Base-by-base conservation (phyloP, 1,140 invertebrate genomes). In the Pogonus chalceus region DNA sequence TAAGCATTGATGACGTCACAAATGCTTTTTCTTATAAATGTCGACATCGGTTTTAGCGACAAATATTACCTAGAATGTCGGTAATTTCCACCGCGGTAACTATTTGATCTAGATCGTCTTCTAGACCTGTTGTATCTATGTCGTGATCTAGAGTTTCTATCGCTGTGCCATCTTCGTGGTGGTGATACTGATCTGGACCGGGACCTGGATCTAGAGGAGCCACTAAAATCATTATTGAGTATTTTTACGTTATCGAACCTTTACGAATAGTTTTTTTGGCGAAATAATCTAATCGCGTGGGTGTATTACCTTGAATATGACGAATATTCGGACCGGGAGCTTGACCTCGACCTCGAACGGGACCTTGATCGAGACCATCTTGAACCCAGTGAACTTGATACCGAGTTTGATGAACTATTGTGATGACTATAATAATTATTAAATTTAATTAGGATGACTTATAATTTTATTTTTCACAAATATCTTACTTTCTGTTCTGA, bases 251-350 rank as follows among this genome's bases (percentile, higher is more conserved):
- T n/a, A n/a, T n/a, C n/a, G n/a, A n/a, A n/a, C n/a, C n/a, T n/a
- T n/a, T n/a, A n/a, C n/a, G n/a, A n/a, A n/a, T n/a, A n/a, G n/a
- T n/a, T n/a, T n/a, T n/a, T n/a, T n/a, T n/a, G n/a, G n/a, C n/a
- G n/a, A n/a, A n/a, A n/a, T n/a, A n/a, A n/a, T n/a, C n/a, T n/a
- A n/a, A n/a, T n/a, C n/a, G n/a, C 23, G 3, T 23, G 20, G 7
- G 12, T 23, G 23, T 16, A 46, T 58, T 49, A 73, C 70, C 69
- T 65, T 60, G 75, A 66, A 65, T 73, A 58, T 14, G 60, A 61
- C 2, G 51, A 54, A n/a, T 59, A 55, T 18, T 62, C 64, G 31
- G 20, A 23, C n/a, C 39, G 4, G 4, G 53, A 55, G 2, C 60
- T 60, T 4, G 63, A 65, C 16, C 55, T 54, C 0, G 61, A 65